Evolutionary conservation across 2,797 vertebrate genomes (phyloP).

Genomic region (Myiotriccus ornatus): DNA sequence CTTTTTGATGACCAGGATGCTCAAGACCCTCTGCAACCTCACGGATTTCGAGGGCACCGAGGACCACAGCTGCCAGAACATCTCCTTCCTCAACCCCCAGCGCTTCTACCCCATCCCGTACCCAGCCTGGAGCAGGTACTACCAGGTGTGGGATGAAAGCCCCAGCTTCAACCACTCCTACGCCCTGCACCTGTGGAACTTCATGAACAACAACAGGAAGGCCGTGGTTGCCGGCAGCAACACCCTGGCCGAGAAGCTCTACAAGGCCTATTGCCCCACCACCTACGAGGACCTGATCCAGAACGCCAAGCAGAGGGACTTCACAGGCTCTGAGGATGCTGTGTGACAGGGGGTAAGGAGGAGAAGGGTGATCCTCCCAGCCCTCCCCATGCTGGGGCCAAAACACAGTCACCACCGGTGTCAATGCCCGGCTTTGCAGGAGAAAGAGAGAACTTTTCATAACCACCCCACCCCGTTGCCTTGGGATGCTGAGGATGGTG

Average conservation of each 20-base stretch:
- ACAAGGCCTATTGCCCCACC: constrained; percentile 72
- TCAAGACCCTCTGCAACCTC: constrained; percentile 69
- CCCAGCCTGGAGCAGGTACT: constrained; percentile 68
- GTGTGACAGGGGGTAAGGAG: neutral
- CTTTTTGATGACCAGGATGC: constrained; percentile 71
- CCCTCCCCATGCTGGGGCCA: neutral
- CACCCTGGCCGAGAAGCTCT: constrained; percentile 72
- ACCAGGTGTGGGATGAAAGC: constrained; percentile 69
- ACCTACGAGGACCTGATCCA: constrained; percentile 66
- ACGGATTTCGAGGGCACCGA: constrained; percentile 46
- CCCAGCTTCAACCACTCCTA: constrained; percentile 76
- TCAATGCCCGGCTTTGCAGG: neutral
- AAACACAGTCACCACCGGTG: neutral
- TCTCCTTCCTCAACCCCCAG: constrained; percentile 77
- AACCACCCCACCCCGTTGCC: neutral
- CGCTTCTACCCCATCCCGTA: constrained; percentile 78
- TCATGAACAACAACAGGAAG: constrained; percentile 69
- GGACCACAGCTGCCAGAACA: constrained; percentile 71
- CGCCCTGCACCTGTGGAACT: constrained; percentile 77
- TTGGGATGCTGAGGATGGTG: neutral
- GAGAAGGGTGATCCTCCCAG: neutral
- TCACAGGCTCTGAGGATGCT: neutral
- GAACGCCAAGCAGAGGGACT: neutral
- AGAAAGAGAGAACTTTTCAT: neutral
- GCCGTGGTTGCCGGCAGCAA: constrained; percentile 66